A percentile compares a stretch with the other conserved stretches of the same genome.
phyloP scores from a whole-genome alignment of 1,140 invertebrate species.

The Drosophila ironensis region DNA sequence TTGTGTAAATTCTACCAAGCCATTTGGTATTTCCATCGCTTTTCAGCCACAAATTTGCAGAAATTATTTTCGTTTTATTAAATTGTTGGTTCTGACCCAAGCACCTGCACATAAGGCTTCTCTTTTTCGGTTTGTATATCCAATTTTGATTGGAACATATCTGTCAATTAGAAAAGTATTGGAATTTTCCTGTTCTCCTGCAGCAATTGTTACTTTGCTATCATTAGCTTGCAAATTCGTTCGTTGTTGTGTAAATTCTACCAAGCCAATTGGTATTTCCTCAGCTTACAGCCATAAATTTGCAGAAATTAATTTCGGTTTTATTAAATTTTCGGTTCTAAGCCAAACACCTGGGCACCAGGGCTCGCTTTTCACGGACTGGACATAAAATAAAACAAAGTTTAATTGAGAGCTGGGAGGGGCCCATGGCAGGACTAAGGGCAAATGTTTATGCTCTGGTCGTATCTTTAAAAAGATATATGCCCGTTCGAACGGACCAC shows the following conservation, averaged over 20 bases:
- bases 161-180: too few relatives aligned
- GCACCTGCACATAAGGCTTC: conserved; percentile 47
- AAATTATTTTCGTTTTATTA: conserved; percentile 59
- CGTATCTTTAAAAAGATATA: conserved; percentile 61
- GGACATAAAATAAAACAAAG: conserved; percentile 62
- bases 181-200: too few relatives aligned
- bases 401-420: conserved; percentile 52
- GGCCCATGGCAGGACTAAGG: neutral
- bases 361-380: neutral
- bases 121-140: neutral
- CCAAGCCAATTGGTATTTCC: too few relatives aligned
- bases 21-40: too few relatives aligned
- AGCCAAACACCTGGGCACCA: conserved; percentile 49
- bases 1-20: too few relatives aligned
- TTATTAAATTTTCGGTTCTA: conserved; percentile 60
- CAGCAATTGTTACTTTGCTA: too few relatives aligned
- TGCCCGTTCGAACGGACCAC: conserved; percentile 25
- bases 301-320: conserved; percentile 37
- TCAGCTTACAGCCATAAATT: neutral
- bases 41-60: neutral
- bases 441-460: conserved; percentile 45
- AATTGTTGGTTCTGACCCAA: conserved; percentile 39
- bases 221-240: neutral
- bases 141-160: too few relatives aligned
- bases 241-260: too few relatives aligned